These are phyloP conservation scores for Pantherophis alleghaniensis DNA, from an alignment of 2,797 vertebrate genomes.

Conservation along the genomic window DNA sequence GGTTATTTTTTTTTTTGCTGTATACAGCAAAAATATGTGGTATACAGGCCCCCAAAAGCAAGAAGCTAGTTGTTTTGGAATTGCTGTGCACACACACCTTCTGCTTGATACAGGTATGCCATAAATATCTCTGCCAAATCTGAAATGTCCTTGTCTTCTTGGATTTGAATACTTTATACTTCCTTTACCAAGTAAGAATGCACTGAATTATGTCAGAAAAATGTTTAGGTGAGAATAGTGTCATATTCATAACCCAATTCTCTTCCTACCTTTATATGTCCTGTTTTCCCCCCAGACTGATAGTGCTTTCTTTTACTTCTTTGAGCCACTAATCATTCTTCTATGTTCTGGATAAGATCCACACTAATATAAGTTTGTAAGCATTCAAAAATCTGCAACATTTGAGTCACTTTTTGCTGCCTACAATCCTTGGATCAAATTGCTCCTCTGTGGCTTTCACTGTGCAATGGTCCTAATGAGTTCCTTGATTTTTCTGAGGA, in stretches of 20 bases:
- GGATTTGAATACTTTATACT: background rate
- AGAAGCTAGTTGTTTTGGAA: background rate
- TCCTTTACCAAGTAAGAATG: background rate
- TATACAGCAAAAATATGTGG: background rate
- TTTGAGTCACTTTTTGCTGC: background rate
- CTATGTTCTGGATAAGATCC: background rate
- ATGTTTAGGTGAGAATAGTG: background rate
- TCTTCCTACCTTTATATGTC: background rate
- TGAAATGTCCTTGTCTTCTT: background rate
- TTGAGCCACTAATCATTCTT: background rate
- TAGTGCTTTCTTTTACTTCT: background rate
- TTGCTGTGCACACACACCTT: background rate
- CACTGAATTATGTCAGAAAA: background rate
- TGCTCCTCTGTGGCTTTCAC: background rate
- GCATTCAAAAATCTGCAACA: background rate
- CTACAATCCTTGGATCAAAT: background rate
- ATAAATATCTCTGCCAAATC: background rate
- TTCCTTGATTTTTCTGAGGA: background rate
- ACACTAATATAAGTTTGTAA: background rate
- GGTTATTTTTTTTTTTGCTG: background rate
- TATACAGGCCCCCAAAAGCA: background rate
- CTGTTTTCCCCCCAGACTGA: background rate
- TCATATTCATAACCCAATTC: background rate
- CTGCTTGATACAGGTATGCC: background rate
- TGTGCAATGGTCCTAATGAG: background rate